Evolutionary conservation across 2,113 vertebrate species (phyloP), one percentile per base, ranked within the genome.

Genomic region (Platichthys flesus): DNA sequence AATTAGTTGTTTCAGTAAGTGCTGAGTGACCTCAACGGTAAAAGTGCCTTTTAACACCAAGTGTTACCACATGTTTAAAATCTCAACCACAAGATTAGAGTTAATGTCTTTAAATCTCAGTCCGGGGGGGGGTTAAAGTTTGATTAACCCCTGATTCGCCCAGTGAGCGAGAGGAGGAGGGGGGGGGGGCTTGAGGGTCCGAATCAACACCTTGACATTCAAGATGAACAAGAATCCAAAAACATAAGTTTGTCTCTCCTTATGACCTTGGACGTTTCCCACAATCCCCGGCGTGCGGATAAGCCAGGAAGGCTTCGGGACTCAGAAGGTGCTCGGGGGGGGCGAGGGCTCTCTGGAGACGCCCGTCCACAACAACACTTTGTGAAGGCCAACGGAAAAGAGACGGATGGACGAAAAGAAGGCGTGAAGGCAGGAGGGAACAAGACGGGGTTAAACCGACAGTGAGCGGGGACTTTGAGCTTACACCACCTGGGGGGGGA

Each of bases 321-420:
- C n/a, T 88, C 67, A 83, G 84, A 85, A 91, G 88, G 85, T 90
- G 90, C 91, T 85, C 57, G 69, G 82, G 80, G 81, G 55, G 83
- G 79, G n/a, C 65, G 74, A 86, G 85, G 82, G 77, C 76, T 88
- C 84, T 89, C 86, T 79, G 81, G 84, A 40, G 12, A 76, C 35
- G 10, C 60, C 74, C 74, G 84, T 79, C 87, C 83, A 85, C 67
- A 60, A 86, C 56, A 85, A 87, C 79, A 67, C 78, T 89, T 73
- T 62, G 82, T 66, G 60, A 88, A 87, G 90, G 85, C 83, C 49
- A 24, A 31, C 31, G 31, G 31, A 31, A 31, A 14, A 56, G 61
- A 76, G 83, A 75, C 35, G 16, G 69, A 84, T 63, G 83, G 85
- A 88, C 35, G 40, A 72, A 74, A 74, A 77, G 56, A 70, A 74